Conservation (phyloP, 92 coral and sea anemone species). For the Phenganax stokvisi region DNA sequence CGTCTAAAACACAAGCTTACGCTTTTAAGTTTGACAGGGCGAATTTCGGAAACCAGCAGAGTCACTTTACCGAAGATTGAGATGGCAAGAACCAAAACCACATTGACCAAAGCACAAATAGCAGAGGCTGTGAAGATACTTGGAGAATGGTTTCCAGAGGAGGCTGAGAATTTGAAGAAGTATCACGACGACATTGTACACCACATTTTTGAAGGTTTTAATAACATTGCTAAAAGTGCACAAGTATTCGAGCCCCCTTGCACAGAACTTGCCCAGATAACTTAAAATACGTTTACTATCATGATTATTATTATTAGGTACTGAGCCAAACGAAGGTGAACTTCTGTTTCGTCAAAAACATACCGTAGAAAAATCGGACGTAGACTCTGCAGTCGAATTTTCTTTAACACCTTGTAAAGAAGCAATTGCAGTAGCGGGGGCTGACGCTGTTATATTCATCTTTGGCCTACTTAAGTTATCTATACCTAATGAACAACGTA, state of each 20-base stretch:
- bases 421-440: neutral
- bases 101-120: neutral
- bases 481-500: neutral
- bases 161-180: neutral
- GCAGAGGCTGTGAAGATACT: neutral
- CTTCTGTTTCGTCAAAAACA: neutral
- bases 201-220: neutral
- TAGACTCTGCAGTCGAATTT: neutral
- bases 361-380: neutral
- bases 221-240: neutral
- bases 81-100: neutral
- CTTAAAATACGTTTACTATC: neutral
- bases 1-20: too few species aligned
- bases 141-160: slow-evolving; percentile 16
- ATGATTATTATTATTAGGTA: neutral
- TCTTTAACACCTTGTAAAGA: slow-evolving; percentile 1
- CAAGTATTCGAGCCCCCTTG: neutral
- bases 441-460: neutral
- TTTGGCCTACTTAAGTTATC: neutral
- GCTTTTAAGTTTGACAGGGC: neutral
- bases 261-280: neutral
- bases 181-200: slow-evolving; percentile 3
- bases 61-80: neutral
- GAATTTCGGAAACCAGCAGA: neutral
- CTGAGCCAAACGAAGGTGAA: neutral